Percentiles rank a stretch among this genome's conserved stretches.
Evolutionary conservation across 2,113 vertebrate species (phyloP).

Genomic region (Caretta caretta): DNA sequence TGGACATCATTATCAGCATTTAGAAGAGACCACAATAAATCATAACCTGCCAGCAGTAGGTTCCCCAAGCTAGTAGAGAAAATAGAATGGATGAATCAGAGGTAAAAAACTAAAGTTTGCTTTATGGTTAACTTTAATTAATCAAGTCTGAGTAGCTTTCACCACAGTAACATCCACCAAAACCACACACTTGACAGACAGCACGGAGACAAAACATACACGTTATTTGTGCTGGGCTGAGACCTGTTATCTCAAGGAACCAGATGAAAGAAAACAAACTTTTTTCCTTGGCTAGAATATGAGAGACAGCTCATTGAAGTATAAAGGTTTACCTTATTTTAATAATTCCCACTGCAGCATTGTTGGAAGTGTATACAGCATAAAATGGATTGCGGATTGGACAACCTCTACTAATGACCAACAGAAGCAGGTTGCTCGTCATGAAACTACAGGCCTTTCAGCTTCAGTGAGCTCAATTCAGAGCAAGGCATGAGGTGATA

Average conservation of each 20-base stretch:
- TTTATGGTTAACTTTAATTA: slow-evolving; percentile 35
- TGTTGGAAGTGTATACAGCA: neutral
- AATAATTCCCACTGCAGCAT: neutral
- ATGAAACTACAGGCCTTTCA: neutral
- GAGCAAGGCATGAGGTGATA: neutral
- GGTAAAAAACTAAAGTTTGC: slow-evolving; percentile 12
- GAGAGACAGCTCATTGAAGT: neutral
- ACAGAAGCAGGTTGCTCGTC: neutral
- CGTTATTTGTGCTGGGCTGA: slow-evolving; percentile 22
- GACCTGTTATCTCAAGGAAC: neutral
- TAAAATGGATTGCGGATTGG: neutral
- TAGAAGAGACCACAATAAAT: slow-evolving; percentile 23
- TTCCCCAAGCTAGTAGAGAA: slow-evolving; percentile 23
- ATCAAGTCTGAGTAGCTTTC: slow-evolving; percentile 1
- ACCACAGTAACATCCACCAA: neutral
- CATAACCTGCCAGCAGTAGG: neutral
- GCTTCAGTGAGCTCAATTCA: neutral
- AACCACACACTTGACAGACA: neutral
- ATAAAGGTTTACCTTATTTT: slow-evolving; percentile 14
- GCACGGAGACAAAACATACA: slow-evolving; percentile 1
- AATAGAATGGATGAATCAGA: slow-evolving; percentile 15
- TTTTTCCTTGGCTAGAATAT: neutral
- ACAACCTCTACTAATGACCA: neutral
- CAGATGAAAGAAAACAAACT: slow-evolving; percentile 11
- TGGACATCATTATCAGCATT: slow-evolving; percentile 28